phyloP scores from a whole-genome alignment of 2,113 vertebrate genomes.

The Ochotona princeps region DNA sequence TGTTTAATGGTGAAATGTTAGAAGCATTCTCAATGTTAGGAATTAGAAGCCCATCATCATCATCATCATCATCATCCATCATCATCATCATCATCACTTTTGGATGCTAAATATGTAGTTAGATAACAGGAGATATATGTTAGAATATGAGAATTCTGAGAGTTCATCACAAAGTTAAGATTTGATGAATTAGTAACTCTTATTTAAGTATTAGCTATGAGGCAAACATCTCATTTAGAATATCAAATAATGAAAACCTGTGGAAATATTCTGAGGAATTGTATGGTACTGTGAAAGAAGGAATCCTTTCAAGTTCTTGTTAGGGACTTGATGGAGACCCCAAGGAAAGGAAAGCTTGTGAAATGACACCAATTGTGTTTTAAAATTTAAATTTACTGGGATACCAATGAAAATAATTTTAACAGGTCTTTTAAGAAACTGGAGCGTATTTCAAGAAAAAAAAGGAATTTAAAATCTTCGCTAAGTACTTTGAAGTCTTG shows the following conservation, averaged over 20 bases:
- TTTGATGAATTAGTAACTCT: not conserved
- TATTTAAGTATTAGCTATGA: constrained; percentile 12
- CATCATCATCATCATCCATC: not conserved
- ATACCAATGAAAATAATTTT: not conserved
- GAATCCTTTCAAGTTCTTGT: not conserved
- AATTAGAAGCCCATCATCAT: not conserved
- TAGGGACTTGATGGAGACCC: not conserved
- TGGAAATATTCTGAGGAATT: not conserved
- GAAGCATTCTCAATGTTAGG: not conserved
- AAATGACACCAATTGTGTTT: not conserved
- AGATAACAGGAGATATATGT: not conserved
- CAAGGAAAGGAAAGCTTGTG: not conserved
- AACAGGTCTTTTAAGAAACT: not conserved
- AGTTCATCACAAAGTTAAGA: not conserved
- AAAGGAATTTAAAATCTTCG: too few species aligned
- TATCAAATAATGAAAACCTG: not conserved
- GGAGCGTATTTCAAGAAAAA: not conserved
- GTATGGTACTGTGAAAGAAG: not conserved
- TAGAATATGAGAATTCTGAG: not conserved
- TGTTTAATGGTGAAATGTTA: not conserved
- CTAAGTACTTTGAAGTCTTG: not conserved
- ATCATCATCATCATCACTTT: not conserved
- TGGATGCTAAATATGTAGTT: not conserved
- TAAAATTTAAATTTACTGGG: not conserved
- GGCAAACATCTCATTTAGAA: not conserved